A percentile compares a stretch with the other conserved stretches of the same genome.
Conservation (phyloP, 37 sponge, comb jelly and placozoan genomes). For the Beroe forskalii region DNA sequence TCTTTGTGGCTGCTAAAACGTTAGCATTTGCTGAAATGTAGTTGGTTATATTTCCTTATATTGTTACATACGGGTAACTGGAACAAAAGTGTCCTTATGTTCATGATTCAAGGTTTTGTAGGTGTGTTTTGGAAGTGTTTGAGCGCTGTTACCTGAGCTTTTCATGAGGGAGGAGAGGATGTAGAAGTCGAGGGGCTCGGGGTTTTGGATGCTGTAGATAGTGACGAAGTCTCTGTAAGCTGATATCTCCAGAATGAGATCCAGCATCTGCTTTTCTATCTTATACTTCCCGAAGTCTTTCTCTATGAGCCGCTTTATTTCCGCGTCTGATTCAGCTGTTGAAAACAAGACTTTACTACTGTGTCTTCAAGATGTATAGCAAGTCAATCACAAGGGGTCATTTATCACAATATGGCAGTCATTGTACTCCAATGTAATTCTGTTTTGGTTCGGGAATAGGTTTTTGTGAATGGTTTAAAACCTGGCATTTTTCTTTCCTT, state of each 20-base stretch:
- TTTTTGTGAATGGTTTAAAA: no score
- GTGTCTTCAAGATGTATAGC: no score
- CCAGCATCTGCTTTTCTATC: conserved; percentile 46
- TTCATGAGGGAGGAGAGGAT: conserved; percentile 59
- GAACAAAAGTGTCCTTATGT: no score
- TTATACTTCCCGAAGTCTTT: conserved; percentile 62
- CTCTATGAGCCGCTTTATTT: conserved; percentile 30
- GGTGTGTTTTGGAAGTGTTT: no score
- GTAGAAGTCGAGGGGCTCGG: conserved; percentile 56
- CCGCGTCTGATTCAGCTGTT: conserved; percentile 26
- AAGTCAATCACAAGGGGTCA: no score
- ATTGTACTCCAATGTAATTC: no score
- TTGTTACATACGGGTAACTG: no score
- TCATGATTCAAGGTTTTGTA: no score
- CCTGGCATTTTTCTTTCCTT: conserved; percentile 48
- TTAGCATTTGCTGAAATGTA: conserved; percentile 35
- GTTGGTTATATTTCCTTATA: no score
- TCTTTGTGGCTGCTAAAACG: conserved; percentile 46
- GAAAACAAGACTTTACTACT: no score
- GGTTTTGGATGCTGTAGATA: conserved; percentile 64
- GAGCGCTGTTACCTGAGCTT: conserved; percentile 11
- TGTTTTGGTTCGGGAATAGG: no score
- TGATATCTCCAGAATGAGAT: conserved; percentile 49
- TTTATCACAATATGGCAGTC: no score
- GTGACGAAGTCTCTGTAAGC: conserved; percentile 51